Conservation (phyloP, 2,797 vertebrate genomes). For the Acrocephalus scirpaceus region DNA sequence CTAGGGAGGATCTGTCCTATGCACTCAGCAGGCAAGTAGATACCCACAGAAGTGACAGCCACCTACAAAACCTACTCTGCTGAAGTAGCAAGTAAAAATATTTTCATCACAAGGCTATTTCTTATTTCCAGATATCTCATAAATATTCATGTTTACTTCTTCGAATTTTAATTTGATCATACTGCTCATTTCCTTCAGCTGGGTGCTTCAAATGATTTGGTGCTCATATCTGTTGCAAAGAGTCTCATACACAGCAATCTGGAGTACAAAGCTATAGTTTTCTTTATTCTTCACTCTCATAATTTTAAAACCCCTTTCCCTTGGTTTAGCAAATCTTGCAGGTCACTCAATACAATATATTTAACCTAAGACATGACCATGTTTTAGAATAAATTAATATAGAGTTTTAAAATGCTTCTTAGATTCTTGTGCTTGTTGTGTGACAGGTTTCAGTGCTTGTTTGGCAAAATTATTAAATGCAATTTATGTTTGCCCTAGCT, state of each 20-base stretch:
- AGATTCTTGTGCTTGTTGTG: not conserved
- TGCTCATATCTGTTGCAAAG: not conserved
- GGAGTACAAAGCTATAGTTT: not conserved
- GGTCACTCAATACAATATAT: not conserved
- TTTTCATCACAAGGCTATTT: not conserved
- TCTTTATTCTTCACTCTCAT: not conserved
- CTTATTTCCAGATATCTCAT: not conserved
- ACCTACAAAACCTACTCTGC: not conserved
- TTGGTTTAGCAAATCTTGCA: not conserved
- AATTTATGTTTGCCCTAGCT: not conserved
- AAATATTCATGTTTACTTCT: not conserved
- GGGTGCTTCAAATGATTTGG: not conserved
- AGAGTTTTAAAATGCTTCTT: not conserved
- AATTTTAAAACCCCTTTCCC: not conserved
- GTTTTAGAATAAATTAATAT: not conserved
- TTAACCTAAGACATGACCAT: not conserved
- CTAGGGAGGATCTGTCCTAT: not conserved
- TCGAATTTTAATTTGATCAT: not conserved
- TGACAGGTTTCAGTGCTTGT: not conserved
- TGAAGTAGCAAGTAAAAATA: not conserved
- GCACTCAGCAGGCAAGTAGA: not conserved
- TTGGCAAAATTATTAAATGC: not conserved
- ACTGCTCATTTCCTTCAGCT: not conserved
- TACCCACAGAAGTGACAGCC: not conserved
- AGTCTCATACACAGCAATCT: not conserved